Evolutionary conservation across 2,797 vertebrate species (phyloP).

Genomic region (Lagorchestes hirsutus): DNA sequence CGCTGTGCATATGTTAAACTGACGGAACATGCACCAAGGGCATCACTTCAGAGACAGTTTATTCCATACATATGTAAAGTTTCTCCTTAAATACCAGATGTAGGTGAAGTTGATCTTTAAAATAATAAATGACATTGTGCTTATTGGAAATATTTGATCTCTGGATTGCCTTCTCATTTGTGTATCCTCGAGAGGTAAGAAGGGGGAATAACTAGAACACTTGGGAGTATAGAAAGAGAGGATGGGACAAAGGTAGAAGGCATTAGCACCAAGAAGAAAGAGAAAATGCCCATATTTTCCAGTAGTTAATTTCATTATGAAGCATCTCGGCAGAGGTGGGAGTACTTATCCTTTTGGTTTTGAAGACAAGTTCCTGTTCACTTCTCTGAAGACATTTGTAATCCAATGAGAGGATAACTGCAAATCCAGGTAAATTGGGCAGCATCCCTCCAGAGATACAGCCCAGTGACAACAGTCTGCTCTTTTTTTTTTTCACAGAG

Average conservation of each 20-base stretch:
- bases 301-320: constrained; percentile 52
- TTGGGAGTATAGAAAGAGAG: constrained; percentile 37
- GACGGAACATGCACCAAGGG: constrained; percentile 78
- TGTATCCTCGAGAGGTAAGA: constrained; percentile 41
- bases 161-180: constrained; percentile 58
- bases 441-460: not conserved
- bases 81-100: constrained; percentile 82
- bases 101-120: constrained; percentile 75
- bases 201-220: not conserved
- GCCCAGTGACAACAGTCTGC: not conserved
- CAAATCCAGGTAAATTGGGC: not conserved
- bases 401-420: not conserved
- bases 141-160: constrained; percentile 67
- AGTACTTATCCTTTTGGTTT: not conserved
- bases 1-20: constrained; percentile 84
- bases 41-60: constrained; percentile 80
- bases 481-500: not conserved
- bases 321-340: not conserved
- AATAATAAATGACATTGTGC: constrained; percentile 46
- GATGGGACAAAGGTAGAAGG: not conserved
- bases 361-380: constrained; percentile 15
- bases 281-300: not conserved
- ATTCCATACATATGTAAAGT: constrained; percentile 80
- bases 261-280: not conserved
- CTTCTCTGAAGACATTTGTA: constrained; percentile 28